These are phyloP conservation scores for Drosophila suboccidentalis DNA, from an alignment of 2,888 invertebrate genomes.

Conservation along the genomic window DNA sequence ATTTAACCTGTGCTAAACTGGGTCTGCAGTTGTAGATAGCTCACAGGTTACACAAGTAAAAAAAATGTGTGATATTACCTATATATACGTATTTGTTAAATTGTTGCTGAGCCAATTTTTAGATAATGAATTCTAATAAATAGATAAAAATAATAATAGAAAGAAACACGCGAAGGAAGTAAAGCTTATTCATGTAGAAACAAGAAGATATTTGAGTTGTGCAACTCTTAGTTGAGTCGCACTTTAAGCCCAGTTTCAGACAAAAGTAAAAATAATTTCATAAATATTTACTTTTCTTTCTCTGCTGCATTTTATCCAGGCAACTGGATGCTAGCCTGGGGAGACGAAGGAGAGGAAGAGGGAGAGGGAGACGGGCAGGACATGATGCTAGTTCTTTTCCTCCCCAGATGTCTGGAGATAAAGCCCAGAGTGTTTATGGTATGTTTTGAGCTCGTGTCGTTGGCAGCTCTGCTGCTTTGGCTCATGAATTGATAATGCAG, in stretches of 20 bases:
- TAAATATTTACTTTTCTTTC: slow-evolving; percentile 39
- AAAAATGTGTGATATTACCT: no score
- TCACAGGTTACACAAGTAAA: no score
- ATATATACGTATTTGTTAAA: no score
- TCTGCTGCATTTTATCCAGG: slow-evolving; percentile 9
- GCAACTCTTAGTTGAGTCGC: background rate
- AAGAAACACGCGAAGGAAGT: background rate
- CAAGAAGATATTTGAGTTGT: background rate
- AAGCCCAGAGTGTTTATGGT: slow-evolving; percentile 66
- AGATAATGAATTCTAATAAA: background rate
- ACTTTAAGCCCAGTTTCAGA: slow-evolving; percentile 7
- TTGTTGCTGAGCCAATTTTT: background rate
- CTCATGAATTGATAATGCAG: slow-evolving; percentile 78
- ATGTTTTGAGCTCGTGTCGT: slow-evolving; percentile 55
- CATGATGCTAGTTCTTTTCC: slow-evolving; percentile 2
- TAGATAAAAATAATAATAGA: background rate
- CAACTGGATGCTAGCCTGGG: slow-evolving; percentile 28
- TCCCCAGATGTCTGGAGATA: slow-evolving; percentile 44
- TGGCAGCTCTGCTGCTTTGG: slow-evolving; percentile 42
- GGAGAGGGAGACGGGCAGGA: background rate
- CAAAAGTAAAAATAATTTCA: slow-evolving; percentile 25
- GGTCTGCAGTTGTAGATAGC: no score
- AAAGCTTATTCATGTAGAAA: background rate
- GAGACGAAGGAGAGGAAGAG: slow-evolving; percentile 1
- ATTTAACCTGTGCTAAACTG: no score